Evolutionary conservation across 2,113 vertebrate genomes (phyloP), one percentile per base, ranked within the genome.

Genomic region (Myrmecophaga tridactyla): DNA sequence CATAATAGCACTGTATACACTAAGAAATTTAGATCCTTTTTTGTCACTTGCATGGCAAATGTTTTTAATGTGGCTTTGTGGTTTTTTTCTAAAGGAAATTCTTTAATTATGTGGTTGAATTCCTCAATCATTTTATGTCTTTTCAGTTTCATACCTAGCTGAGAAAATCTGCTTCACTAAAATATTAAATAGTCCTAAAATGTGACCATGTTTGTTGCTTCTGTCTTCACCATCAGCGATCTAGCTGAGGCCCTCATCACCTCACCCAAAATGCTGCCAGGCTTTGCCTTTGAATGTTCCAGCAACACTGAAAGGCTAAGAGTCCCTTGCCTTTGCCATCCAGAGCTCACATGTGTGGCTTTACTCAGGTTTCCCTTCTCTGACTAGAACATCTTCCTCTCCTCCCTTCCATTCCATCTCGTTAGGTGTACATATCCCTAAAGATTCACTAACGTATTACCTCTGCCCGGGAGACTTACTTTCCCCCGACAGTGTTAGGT

Each of bases 201-300:
- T 10, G 13, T 34, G 4, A 4, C 25, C 23, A 3, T 41, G 6
- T 60, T 29, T 70, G 12, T 43, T 81, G 14, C 29, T 27, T 81
- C 70, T 12, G 58, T 39, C 34, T 17, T 88, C 31, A 18, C 34
- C 2, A 10, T 1, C 5, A 15, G 7, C 23, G 9, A 27, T 29
- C n/a, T 48, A 14, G 18, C 1, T 4, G 21, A 77, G 15, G 2
- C 0, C 34, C 13, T n/a, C 17, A 12, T 8, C 10, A 7, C 31
- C 25, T 11, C 18, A 2, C 31, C 29, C 29, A 21, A 27, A 60
- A 60, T 4, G 5, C 43, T 36, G 48, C 41, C 15, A 89, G 72
- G 13, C 15, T 31, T 81, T 36, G 2, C 18, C 34, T 17, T 51
- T 58, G 14, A n/a, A 25, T 29, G 36, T 11, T 48, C 51, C 15